Conservation (phyloP, 2,113 vertebrate species). For the Ctenomys sociabilis region DNA sequence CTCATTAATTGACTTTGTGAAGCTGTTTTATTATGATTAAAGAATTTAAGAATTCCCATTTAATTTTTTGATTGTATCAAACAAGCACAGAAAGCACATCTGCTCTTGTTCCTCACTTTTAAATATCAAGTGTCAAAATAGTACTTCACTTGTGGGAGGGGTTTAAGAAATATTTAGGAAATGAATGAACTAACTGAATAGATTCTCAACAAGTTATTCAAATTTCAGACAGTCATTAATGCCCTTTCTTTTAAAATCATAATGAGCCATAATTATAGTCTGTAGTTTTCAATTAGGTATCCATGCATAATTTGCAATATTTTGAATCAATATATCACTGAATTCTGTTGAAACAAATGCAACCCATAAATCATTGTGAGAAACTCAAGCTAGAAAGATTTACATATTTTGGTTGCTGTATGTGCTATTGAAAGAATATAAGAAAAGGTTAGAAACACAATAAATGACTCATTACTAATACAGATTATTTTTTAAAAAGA, state of each 20-base stretch:
- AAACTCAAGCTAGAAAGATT: neutral
- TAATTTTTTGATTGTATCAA: neutral
- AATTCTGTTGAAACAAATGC: slow-evolving; percentile 9
- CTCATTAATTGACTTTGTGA: neutral
- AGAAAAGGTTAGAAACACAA: slow-evolving; percentile 2
- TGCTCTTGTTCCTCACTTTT: neutral
- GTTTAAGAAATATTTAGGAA: neutral
- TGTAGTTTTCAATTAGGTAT: neutral
- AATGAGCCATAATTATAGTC: neutral
- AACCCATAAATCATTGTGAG: neutral
- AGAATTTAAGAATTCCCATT: neutral
- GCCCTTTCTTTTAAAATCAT: neutral
- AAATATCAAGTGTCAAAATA: neutral
- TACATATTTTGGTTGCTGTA: neutral
- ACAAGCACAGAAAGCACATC: neutral
- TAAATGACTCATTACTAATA: neutral
- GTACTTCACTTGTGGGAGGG: neutral
- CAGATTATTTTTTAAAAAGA: neutral
- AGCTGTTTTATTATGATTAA: neutral
- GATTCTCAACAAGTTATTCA: neutral
- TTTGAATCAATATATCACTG: neutral
- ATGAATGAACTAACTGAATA: neutral
- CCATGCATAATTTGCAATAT: neutral
- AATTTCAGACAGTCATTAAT: neutral
- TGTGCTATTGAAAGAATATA: neutral